Percentiles rank a stretch among this genome's conserved stretches.
Evolutionary conservation across 2,888 invertebrate genomes (phyloP).

Genomic region (Asteroscopus sphinx): DNA sequence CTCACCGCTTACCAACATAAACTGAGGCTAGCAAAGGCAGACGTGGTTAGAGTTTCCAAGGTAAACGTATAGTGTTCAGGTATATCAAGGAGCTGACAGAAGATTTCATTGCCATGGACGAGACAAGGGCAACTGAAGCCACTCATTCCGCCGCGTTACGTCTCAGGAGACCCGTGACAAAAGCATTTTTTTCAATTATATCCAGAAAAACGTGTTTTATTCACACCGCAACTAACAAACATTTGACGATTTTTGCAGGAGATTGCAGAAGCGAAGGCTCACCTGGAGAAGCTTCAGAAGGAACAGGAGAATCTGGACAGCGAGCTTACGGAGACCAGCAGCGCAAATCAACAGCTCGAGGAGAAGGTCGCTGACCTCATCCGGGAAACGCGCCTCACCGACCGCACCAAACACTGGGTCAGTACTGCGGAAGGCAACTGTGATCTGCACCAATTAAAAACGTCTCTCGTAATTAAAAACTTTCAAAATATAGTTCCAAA

Average conservation of each 20-base stretch:
- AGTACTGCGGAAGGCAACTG: constrained; percentile 26
- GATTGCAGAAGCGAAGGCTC: constrained; percentile 72
- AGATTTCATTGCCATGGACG: constrained; percentile 73
- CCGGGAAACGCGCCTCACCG: constrained; percentile 73
- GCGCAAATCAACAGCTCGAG: constrained; percentile 75
- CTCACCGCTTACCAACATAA: constrained; percentile 81
- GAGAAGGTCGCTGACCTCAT: constrained; percentile 78
- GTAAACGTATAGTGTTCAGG: constrained; percentile 54
- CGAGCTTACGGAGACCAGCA: constrained; percentile 68
- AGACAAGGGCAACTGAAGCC: constrained; percentile 79
- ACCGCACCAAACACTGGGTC: constrained; percentile 82
- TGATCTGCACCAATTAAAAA: neutral
- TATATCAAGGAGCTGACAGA: too few relatives aligned
- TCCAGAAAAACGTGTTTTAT: too few relatives aligned
- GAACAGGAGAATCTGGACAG: constrained; percentile 76
- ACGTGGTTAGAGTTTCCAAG: constrained; percentile 81
- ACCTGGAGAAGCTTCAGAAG: constrained; percentile 68
- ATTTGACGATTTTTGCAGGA: constrained; percentile 69
- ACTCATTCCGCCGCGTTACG: too few relatives aligned
- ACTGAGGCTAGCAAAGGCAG: constrained; percentile 79
- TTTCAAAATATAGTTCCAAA: too few relatives aligned
- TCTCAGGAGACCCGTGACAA: too few relatives aligned
- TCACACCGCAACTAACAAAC: too few relatives aligned
- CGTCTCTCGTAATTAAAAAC: too few relatives aligned
- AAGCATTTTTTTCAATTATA: too few relatives aligned